Percentiles rank a stretch among this genome's conserved stretches.
Evolutionary conservation across 1,140 invertebrate genomes (phyloP).

Genomic region (Spodoptera frugiperda): DNA sequence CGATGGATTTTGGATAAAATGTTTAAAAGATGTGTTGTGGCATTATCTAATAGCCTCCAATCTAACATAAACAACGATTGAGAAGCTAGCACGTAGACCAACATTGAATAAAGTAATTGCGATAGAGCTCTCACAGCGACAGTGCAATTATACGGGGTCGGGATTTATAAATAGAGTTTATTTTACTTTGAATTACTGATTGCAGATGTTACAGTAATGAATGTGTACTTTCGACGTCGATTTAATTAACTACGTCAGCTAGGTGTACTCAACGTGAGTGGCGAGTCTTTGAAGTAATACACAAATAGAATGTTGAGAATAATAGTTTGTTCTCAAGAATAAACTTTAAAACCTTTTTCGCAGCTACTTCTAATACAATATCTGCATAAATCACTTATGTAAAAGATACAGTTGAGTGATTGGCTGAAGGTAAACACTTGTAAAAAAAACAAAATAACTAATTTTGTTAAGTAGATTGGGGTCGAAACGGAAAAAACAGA

Average conservation of each 20-base stretch:
- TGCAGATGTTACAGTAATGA: background rate
- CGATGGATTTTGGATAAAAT: too few species aligned
- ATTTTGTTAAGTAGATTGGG: constrained; percentile 29
- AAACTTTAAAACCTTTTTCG: background rate
- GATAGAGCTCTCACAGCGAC: constrained; percentile 4
- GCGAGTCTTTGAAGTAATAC: too few species aligned
- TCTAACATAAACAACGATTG: background rate
- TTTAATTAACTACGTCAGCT: constrained; percentile 11
- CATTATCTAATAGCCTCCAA: background rate
- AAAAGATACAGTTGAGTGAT: background rate
- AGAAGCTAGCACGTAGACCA: background rate
- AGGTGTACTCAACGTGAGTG: too few species aligned
- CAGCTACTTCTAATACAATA: background rate
- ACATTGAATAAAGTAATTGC: constrained; percentile 19
- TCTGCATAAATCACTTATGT: background rate
- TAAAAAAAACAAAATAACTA: constrained; percentile 13
- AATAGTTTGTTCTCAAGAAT: background rate
- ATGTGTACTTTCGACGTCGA: background rate
- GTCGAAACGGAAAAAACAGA: constrained; percentile 16
- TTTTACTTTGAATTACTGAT: background rate
- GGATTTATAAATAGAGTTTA: constrained; percentile 1
- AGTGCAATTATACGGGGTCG: background rate
- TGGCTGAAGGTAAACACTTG: background rate
- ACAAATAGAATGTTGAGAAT: background rate
- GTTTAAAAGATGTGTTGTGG: too few species aligned